Percentiles rank a stretch among this genome's conserved stretches.
Evolutionary conservation across 2,888 invertebrate genomes (phyloP).

Genomic region (Thymelicus sylvestris): DNA sequence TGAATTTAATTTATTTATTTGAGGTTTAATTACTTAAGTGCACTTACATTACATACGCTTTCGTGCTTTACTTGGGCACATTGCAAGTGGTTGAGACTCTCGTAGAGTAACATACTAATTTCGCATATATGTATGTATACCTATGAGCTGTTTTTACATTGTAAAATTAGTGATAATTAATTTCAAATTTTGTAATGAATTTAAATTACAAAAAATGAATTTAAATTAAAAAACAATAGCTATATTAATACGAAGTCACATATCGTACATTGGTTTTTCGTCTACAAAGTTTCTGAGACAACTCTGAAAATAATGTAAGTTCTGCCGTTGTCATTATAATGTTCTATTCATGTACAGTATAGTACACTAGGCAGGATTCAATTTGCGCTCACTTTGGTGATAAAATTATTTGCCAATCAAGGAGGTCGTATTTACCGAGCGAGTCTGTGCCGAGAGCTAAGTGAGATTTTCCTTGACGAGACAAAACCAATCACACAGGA

Average conservation of each 20-base stretch:
- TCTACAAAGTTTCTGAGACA: too few relatives aligned
- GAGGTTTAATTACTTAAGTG: slow-evolving; percentile 12
- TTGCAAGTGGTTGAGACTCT: slow-evolving; percentile 2
- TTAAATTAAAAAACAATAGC: too few relatives aligned
- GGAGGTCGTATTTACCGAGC: background rate
- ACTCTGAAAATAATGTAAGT: too few relatives aligned
- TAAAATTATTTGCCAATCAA: slow-evolving; percentile 15
- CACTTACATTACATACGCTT: slow-evolving; percentile 6
- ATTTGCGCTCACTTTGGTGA: background rate
- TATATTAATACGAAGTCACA: too few relatives aligned
- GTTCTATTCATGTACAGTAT: background rate
- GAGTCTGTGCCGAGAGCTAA: background rate
- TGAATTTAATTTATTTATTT: slow-evolving; percentile 10
- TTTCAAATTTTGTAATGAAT: too few relatives aligned
- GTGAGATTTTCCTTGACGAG: slow-evolving; percentile 11
- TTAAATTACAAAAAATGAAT: too few relatives aligned
- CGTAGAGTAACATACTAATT: background rate
- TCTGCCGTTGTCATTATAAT: background rate
- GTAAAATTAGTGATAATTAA: too few relatives aligned
- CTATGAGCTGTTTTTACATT: too few relatives aligned
- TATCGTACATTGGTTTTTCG: too few relatives aligned
- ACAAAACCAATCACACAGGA: slow-evolving; percentile 17
- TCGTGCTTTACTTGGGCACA: slow-evolving; percentile 8
- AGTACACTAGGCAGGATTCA: background rate
- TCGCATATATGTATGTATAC: too few relatives aligned